Evolutionary conservation across 2,113 vertebrate genomes (phyloP).

Genomic region (Myxocyprinus asiaticus): DNA sequence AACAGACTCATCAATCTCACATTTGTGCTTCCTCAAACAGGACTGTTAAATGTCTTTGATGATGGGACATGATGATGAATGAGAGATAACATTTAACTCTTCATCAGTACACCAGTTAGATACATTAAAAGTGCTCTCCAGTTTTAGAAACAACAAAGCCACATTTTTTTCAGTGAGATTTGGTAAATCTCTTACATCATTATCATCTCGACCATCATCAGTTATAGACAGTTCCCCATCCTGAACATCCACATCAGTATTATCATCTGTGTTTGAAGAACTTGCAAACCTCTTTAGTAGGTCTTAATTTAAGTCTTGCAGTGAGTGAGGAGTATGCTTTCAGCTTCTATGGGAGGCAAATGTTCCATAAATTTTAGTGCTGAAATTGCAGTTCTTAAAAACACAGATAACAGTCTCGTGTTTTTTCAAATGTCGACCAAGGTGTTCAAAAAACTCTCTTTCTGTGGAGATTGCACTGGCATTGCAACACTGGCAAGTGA

Average conservation of each 20-base stretch:
- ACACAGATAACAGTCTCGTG: background rate
- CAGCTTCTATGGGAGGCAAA: background rate
- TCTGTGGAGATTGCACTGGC: background rate
- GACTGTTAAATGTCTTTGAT: slow-evolving; percentile 49
- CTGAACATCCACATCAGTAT: too few species aligned
- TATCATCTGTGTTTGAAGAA: too few species aligned
- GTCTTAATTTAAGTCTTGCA: background rate
- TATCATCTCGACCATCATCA: too few species aligned
- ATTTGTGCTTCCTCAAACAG: slow-evolving; percentile 38
- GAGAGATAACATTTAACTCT: slow-evolving; percentile 44
- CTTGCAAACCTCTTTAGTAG: background rate
- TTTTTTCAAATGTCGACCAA: background rate
- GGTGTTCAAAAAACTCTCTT: background rate
- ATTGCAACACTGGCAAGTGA: background rate
- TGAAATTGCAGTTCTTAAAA: background rate
- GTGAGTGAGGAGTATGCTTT: slow-evolving; percentile 41
- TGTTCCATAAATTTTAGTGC: background rate
- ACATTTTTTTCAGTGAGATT: background rate
- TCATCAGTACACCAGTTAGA: slow-evolving; percentile 45
- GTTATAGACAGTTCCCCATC: too few species aligned
- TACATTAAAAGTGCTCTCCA: slow-evolving; percentile 50
- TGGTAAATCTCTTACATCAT: background rate
- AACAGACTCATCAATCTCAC: background rate
- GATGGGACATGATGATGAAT: slow-evolving; percentile 35
- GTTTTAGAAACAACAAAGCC: background rate